Evolutionary conservation across 2,797 vertebrate species (phyloP).

Genomic region (Lycodopsis pacificus): DNA sequence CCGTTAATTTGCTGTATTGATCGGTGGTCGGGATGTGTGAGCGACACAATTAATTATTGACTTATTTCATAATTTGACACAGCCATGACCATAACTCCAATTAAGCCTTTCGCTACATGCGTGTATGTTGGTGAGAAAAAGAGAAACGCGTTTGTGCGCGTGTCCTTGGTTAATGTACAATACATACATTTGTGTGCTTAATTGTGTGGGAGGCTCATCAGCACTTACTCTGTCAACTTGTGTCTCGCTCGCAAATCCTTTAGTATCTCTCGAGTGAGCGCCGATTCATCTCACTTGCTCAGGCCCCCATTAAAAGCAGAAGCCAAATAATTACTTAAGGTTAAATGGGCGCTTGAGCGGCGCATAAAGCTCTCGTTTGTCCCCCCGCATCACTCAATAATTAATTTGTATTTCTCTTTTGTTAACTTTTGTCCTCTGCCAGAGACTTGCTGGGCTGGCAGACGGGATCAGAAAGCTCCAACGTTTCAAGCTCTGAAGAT

Average conservation of each 20-base stretch:
- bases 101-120: not conserved
- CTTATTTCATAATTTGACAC: not conserved
- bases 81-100: not conserved
- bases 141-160: not conserved
- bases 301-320: slow-evolving; percentile 56
- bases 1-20: slow-evolving; percentile 11
- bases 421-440: slow-evolving; percentile 49
- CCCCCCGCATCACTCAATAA: slow-evolving; percentile 43
- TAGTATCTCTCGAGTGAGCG: slow-evolving; percentile 44
- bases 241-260: slow-evolving; percentile 43
- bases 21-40: not conserved
- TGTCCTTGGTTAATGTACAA: slow-evolving; percentile 1
- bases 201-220: slow-evolving; percentile 23
- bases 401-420: slow-evolving; percentile 51
- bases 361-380: slow-evolving; percentile 49
- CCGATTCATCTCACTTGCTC: slow-evolving; percentile 52
- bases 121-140: too few relatives aligned
- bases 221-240: slow-evolving; percentile 38
- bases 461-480: slow-evolving; percentile 38
- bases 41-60: not conserved
- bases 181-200: not conserved
- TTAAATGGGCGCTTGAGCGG: slow-evolving; percentile 56
- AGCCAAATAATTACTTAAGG: slow-evolving; percentile 71
- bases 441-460: slow-evolving; percentile 23
- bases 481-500: slow-evolving; percentile 31